These are phyloP conservation scores for Monomorium pharaonis DNA, from an alignment of 1,140 invertebrate genomes.

Conservation along the genomic window DNA sequence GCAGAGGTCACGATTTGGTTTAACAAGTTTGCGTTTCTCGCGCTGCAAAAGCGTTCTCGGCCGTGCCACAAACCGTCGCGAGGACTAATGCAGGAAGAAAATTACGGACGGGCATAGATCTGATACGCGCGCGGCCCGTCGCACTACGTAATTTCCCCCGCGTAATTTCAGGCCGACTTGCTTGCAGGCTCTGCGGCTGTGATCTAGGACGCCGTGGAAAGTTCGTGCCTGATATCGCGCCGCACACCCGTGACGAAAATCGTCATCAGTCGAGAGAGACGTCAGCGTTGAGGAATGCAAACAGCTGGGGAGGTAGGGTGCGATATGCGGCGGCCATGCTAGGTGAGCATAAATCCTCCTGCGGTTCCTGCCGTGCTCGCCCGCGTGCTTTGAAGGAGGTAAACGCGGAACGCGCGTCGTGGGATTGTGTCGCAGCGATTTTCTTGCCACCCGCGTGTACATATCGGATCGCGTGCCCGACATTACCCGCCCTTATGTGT, in stretches of 20 bases:
- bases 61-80: neutral
- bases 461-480: slow-evolving; percentile 66
- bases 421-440: slow-evolving; percentile 68
- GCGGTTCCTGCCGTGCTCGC: neutral
- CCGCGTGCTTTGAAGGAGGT: neutral
- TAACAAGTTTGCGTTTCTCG: slow-evolving; percentile 21
- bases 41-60: neutral
- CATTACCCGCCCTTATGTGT: slow-evolving; percentile 64
- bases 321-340: slow-evolving; percentile 55
- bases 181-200: neutral
- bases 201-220: slow-evolving; percentile 22
- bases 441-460: slow-evolving; percentile 61
- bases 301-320: too few species aligned
- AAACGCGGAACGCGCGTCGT: slow-evolving; percentile 62
- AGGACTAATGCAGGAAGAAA: slow-evolving; percentile 13
- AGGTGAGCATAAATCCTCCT: slow-evolving; percentile 42
- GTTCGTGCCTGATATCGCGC: slow-evolving; percentile 58
- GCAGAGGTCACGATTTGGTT: slow-evolving; percentile 7
- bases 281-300: slow-evolving; percentile 51
- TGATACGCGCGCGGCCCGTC: slow-evolving; percentile 30
- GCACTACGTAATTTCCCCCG: neutral
- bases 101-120: slow-evolving; percentile 9
- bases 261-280: slow-evolving; percentile 3
- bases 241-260: slow-evolving; percentile 42
- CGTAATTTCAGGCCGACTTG: slow-evolving; percentile 36